Evolutionary conservation across 2,888 invertebrate genomes (phyloP).

Genomic region (Pegoplata infirma): DNA sequence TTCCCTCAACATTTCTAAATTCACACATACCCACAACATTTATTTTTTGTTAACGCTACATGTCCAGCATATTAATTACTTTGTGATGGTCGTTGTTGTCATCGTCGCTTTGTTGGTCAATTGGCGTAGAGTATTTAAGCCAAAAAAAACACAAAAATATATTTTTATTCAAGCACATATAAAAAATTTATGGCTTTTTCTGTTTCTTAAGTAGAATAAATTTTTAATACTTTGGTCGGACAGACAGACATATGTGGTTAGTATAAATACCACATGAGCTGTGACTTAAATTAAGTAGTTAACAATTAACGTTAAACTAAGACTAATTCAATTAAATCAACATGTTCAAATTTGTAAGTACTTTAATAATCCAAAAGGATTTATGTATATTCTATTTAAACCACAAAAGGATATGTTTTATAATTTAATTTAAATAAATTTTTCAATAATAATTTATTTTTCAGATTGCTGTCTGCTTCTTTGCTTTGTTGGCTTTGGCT

Average conservation of each 20-base stretch:
- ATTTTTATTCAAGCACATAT: no score
- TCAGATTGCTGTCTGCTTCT: conserved; percentile 70
- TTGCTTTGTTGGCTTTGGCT: conserved; percentile 69
- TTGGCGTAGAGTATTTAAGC: conserved; percentile 33
- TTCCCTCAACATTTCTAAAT: neutral
- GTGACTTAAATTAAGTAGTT: conserved; percentile 26
- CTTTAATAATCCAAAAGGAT: no score
- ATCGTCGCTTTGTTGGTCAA: conserved; percentile 41
- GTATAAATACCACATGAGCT: conserved; percentile 46
- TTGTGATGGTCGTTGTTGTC: conserved; percentile 43
- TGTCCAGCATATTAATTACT: conserved; percentile 47
- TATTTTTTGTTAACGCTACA: conserved; percentile 7
- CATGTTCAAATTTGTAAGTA: conserved; percentile 74
- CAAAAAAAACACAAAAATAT: conserved; percentile 12
- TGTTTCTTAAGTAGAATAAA: neutral
- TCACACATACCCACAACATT: neutral
- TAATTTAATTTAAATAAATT: neutral
- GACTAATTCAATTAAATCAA: conserved; percentile 62
- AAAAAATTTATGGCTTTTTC: neutral
- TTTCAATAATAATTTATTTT: neutral
- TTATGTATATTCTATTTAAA: no score
- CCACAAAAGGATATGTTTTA: neutral
- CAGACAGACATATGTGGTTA: conserved; percentile 11
- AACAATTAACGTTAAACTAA: conserved; percentile 47
- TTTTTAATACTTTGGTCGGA: no score